phyloP scores from a whole-genome alignment of 2,797 vertebrate species.

The Synaphobranchus kaupii region DNA sequence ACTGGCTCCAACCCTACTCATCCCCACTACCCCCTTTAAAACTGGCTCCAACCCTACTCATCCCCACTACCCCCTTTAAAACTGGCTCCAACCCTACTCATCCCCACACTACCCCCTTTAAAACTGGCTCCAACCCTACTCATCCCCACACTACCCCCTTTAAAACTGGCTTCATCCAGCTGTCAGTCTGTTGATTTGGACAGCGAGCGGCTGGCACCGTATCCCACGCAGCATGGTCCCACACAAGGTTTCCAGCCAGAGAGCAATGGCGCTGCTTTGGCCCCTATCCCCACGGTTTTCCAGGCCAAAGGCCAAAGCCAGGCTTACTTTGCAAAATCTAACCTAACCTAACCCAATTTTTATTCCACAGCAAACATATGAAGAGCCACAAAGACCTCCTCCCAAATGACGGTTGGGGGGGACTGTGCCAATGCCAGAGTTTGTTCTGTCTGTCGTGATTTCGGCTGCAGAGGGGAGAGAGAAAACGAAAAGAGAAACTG shows the following conservation, averaged over 20 bases:
- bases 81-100: neutral
- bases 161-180: neutral
- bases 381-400: neutral
- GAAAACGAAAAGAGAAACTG: neutral
- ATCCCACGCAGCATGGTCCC: neutral
- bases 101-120: neutral
- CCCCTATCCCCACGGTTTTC: neutral
- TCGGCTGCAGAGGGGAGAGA: constrained; percentile 34
- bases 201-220: neutral
- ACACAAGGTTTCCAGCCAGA: neutral
- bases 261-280: neutral
- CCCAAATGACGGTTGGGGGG: neutral
- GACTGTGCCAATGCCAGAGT: neutral
- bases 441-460: neutral
- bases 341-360: too few relatives aligned
- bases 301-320: neutral
- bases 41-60: neutral
- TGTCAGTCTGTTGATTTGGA: neutral
- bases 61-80: neutral
- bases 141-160: neutral
- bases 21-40: neutral
- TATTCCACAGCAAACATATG: neutral
- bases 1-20: neutral
- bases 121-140: neutral
- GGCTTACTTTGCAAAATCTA: neutral